Conservation (phyloP, 1,140 invertebrate species). For the Holcopasites calliopsidis region DNA sequence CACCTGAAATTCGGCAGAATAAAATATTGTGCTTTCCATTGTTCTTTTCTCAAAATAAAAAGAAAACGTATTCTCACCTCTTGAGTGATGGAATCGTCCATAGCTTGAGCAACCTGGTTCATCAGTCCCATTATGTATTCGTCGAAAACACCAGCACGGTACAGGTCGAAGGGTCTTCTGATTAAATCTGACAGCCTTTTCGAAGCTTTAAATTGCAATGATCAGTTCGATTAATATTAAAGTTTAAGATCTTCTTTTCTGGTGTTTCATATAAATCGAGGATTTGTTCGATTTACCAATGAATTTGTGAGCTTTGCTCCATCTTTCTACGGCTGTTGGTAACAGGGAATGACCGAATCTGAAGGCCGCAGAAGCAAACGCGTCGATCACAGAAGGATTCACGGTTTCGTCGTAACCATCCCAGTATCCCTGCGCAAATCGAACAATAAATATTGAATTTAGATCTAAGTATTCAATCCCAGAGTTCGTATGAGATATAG, state of each 20-base stretch:
- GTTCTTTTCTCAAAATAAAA: background rate
- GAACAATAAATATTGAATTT: constrained; percentile 8
- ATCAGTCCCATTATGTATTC: constrained; percentile 95
- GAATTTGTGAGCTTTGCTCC: constrained; percentile 96
- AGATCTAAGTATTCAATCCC: too few relatives aligned
- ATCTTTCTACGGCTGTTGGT: constrained; percentile 93
- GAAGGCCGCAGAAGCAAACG: constrained; percentile 93
- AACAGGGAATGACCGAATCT: constrained; percentile 94
- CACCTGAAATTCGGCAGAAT: constrained; percentile 77
- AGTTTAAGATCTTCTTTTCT: background rate
- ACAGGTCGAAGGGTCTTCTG: constrained; percentile 93
- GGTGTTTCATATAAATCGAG: background rate
- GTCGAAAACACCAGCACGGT: constrained; percentile 93
- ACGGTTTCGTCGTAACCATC: constrained; percentile 91
- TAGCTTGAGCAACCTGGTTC: constrained; percentile 96
- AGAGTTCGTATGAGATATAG: too few relatives aligned
- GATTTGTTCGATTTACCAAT: constrained; percentile 83
- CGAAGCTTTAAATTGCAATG: constrained; percentile 84
- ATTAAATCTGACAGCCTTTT: constrained; percentile 94
- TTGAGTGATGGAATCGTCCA: constrained; percentile 96
- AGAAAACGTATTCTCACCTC: too few relatives aligned
- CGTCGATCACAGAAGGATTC: constrained; percentile 92
- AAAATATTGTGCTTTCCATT: background rate
- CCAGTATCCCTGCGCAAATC: constrained; percentile 87
- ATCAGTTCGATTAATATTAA: background rate